These are phyloP conservation scores for Stenoptilia bipunctidactyla DNA, from an alignment of 2,888 invertebrate genomes.

Conservation along the genomic window DNA sequence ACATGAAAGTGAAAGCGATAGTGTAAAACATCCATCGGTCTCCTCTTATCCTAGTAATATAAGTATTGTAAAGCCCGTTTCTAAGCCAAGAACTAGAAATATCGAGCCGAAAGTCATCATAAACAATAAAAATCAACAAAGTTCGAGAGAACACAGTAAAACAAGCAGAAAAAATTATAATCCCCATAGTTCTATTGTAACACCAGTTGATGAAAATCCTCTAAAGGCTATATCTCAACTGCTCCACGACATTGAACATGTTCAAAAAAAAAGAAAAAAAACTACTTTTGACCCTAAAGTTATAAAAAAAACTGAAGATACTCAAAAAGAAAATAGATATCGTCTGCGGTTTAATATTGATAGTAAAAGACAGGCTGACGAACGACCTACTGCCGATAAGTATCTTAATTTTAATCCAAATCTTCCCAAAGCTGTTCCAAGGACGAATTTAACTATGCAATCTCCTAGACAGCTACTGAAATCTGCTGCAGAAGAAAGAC, in stretches of 20 bases:
- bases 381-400: not conserved
- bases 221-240: constrained; percentile 53
- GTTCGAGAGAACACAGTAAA: too few relatives aligned
- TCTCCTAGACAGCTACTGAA: not conserved
- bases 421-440: not conserved
- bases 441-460: not conserved
- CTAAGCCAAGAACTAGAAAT: not conserved
- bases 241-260: constrained; percentile 45
- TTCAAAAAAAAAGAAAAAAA: constrained; percentile 29
- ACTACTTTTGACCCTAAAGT: not conserved
- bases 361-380: too few relatives aligned
- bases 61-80: constrained; percentile 29
- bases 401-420: not conserved
- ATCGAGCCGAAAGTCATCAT: too few relatives aligned
- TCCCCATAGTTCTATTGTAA: constrained; percentile 10
- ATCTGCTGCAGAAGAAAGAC: too few relatives aligned
- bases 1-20: constrained; percentile 10
- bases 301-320: not conserved
- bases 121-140: too few relatives aligned
- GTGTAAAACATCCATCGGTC: constrained; percentile 34
- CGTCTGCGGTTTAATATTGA: too few relatives aligned
- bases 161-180: not conserved
- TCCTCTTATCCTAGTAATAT: constrained; percentile 30
- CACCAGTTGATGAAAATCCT: constrained; percentile 34
- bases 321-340: too few relatives aligned